A percentile compares a stretch with the other conserved stretches of the same genome.
phyloP scores from a whole-genome alignment of 2,113 vertebrate species.

The Panthera tigris region DNA sequence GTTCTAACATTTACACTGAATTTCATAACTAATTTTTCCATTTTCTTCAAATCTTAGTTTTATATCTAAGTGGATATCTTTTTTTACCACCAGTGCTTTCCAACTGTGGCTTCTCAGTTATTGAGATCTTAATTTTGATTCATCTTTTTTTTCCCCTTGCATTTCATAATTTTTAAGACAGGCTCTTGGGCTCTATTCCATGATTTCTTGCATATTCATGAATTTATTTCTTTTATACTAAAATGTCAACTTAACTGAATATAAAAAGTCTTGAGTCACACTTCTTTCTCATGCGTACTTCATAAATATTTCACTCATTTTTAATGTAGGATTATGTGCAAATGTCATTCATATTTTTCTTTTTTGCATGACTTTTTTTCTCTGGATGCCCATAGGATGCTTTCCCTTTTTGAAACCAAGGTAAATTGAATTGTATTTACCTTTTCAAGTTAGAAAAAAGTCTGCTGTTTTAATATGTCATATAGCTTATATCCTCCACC shows the following conservation, averaged over 20 bases:
- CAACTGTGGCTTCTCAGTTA: neutral
- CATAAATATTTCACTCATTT: slow-evolving; percentile 40
- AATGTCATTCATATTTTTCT: neutral
- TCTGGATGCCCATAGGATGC: neutral
- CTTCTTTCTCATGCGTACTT: slow-evolving; percentile 9
- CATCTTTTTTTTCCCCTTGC: neutral
- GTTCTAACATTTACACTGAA: neutral
- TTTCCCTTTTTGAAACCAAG: neutral
- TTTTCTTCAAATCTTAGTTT: neutral
- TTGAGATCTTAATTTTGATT: slow-evolving; percentile 50
- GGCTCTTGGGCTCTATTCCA: slow-evolving; percentile 5
- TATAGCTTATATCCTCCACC: neutral
- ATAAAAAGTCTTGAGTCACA: slow-evolving; percentile 52
- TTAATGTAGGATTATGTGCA: neutral
- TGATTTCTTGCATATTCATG: slow-evolving; percentile 55
- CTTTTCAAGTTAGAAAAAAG: slow-evolving; percentile 3
- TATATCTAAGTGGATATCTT: neutral
- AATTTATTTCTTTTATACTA: slow-evolving; percentile 61
- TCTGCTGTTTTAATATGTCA: neutral
- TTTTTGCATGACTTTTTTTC: neutral
- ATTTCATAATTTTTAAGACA: slow-evolving; percentile 38
- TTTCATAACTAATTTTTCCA: neutral
- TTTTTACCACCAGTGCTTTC: neutral
- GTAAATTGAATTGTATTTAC: neutral
- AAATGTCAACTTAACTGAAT: slow-evolving; percentile 58